These are phyloP conservation scores for Lasioglossum lativentre DNA, from an alignment of 2,888 invertebrate genomes.

Conservation along the genomic window DNA sequence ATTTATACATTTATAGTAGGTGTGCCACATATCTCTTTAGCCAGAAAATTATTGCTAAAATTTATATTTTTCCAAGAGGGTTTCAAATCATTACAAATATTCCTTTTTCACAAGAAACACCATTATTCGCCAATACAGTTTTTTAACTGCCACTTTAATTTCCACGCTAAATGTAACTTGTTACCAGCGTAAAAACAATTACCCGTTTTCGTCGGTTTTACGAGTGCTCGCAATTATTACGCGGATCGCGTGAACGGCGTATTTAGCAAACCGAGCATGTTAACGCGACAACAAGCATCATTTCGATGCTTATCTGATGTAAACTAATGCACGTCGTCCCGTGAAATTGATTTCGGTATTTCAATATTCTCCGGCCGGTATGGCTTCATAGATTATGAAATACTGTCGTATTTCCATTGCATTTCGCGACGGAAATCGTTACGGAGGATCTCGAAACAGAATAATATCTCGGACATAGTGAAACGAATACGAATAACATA, in stretches of 20 bases:
- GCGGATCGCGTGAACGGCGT: neutral
- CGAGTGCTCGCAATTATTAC: neutral
- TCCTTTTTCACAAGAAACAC: no score
- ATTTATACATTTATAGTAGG: no score
- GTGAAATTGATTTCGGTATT: neutral
- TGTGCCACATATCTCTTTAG: no score
- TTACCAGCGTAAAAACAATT: neutral
- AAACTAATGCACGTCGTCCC: neutral
- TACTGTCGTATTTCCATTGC: neutral
- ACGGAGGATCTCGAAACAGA: slow-evolving; percentile 8
- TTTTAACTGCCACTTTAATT: neutral
- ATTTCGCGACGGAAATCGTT: slow-evolving; percentile 16
- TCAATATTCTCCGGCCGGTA: neutral
- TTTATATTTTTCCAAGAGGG: no score
- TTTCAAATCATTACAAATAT: no score
- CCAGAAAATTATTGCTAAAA: neutral
- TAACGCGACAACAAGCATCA: neutral
- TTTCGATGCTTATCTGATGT: neutral
- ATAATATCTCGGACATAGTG: neutral
- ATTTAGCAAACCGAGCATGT: neutral
- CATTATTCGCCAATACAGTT: no score
- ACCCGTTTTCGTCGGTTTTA: neutral
- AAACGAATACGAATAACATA: neutral
- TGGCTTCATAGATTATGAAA: slow-evolving; percentile 14
- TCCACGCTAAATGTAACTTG: neutral